These are phyloP conservation scores for Coenonympha glycerion DNA, from an alignment of 2,888 invertebrate genomes.

Conservation along the genomic window DNA sequence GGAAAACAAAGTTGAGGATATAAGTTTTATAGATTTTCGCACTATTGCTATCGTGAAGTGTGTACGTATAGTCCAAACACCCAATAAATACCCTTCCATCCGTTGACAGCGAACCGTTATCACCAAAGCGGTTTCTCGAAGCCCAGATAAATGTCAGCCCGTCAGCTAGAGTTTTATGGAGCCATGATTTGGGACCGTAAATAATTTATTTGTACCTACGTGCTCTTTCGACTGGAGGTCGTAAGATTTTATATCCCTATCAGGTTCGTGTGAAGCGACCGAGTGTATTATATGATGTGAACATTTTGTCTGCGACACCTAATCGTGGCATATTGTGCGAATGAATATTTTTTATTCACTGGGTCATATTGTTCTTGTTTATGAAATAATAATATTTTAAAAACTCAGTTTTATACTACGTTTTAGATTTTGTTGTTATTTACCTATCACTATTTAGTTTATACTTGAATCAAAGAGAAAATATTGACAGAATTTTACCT, in stretches of 20 bases:
- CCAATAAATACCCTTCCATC: neutral
- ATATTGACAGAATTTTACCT: too few relatives aligned
- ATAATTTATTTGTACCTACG: slow-evolving; percentile 20
- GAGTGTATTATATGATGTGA: neutral
- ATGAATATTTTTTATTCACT: neutral
- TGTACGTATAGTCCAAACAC: neutral
- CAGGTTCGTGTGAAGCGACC: slow-evolving; percentile 12
- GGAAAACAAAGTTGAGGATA: too few relatives aligned
- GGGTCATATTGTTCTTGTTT: neutral
- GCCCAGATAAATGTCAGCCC: slow-evolving; percentile 15
- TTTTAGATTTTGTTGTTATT: too few relatives aligned
- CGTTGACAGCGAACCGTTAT: slow-evolving; percentile 1
- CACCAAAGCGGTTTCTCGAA: slow-evolving; percentile 3
- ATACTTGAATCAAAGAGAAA: too few relatives aligned
- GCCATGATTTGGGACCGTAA: slow-evolving; percentile 20
- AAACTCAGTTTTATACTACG: too few relatives aligned
- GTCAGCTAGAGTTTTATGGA: slow-evolving; percentile 21
- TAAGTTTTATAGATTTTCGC: too few relatives aligned
- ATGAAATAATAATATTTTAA: too few relatives aligned
- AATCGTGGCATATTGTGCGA: neutral
- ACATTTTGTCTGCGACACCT: neutral
- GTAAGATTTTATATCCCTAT: slow-evolving; percentile 20
- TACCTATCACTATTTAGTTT: too few relatives aligned
- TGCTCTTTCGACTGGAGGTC: slow-evolving; percentile 10
- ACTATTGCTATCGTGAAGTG: too few relatives aligned